Evolutionary conservation across 2,797 vertebrate species (phyloP), one percentile per base, ranked within the genome.

Genomic region (Glossophaga mutica): DNA sequence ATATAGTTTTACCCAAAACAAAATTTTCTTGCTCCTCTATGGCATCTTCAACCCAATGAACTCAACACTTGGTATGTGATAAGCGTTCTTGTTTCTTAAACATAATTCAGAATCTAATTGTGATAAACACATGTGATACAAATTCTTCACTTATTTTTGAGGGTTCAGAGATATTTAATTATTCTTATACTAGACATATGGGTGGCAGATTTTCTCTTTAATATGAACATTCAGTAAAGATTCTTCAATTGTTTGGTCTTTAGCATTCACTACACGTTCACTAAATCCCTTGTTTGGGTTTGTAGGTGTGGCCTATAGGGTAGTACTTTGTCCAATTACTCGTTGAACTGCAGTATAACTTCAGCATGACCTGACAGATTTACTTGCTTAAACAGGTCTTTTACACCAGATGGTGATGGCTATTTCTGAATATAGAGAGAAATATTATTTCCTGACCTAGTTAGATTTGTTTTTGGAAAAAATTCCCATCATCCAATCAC

Each of bases 381-480:
- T 92, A 83, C 34, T 70, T 83, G 21, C 24, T 73, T 94, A 52
- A 90, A 67, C n/a, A 87, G 42, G n/a, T 88, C 4, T 87, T 93
- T 95, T 94, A 21, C 7, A 42, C 46, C 74, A 92, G 71, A 68
- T 92, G 55, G 62, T 82, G 37, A 92, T 82, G 74, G 85, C 48
- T 78, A 95, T 76, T 71, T 39, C 24, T 55, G 26, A 78, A 34
- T n/a, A 84, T 65, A 32, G 52, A 52, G 48, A 95, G 32, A 90
- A 93, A 90, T 85, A 85, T 55, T 92, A 44, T 89, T 93, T 96
- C 48, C 55, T 81, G 87, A 82, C 26, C 26, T 94, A 89, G 32
- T 29, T 18, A 74, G 79, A 93, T 73, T 39, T 82, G 5, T 86
- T 94, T 96, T 95, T 95, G 84, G 50, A 81, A 94, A 92, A 68